Conservation (phyloP, 2,888 invertebrate genomes). For the Drosophila longiperda region DNA sequence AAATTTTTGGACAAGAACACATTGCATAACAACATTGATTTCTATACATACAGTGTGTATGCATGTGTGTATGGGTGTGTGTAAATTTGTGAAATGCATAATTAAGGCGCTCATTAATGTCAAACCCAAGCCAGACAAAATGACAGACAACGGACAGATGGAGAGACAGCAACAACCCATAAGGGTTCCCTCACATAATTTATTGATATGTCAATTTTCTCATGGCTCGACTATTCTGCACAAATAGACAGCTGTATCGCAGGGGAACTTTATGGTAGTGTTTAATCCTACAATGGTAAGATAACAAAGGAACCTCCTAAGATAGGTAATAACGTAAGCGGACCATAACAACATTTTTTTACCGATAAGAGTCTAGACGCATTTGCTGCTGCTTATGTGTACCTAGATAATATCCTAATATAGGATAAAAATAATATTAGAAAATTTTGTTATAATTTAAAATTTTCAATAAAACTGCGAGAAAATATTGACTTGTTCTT, state of each 20-base stretch:
- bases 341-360: neutral
- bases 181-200: slow-evolving; percentile 22
- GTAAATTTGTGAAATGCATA: slow-evolving; percentile 55
- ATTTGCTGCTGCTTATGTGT: neutral
- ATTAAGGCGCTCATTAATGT: slow-evolving; percentile 78
- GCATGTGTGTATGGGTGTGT: slow-evolving; percentile 11
- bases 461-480: neutral
- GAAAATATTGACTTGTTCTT: neutral
- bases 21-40: slow-evolving; percentile 58
- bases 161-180: slow-evolving; percentile 8
- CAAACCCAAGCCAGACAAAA: slow-evolving; percentile 56
- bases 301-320: neutral
- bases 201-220: slow-evolving; percentile 63
- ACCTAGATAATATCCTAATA: neutral
- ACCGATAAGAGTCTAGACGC: neutral
- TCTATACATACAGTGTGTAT: slow-evolving; percentile 13
- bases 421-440: neutral
- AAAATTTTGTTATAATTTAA: neutral
- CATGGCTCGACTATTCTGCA: slow-evolving; percentile 33
- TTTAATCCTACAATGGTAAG: neutral
- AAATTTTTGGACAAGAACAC: slow-evolving; percentile 56
- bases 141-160: slow-evolving; percentile 13
- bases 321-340: neutral
- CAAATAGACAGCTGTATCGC: slow-evolving; percentile 42
- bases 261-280: neutral